phyloP scores from a whole-genome alignment of 2,888 invertebrate genomes.

The Caradrina kadenii region DNA sequence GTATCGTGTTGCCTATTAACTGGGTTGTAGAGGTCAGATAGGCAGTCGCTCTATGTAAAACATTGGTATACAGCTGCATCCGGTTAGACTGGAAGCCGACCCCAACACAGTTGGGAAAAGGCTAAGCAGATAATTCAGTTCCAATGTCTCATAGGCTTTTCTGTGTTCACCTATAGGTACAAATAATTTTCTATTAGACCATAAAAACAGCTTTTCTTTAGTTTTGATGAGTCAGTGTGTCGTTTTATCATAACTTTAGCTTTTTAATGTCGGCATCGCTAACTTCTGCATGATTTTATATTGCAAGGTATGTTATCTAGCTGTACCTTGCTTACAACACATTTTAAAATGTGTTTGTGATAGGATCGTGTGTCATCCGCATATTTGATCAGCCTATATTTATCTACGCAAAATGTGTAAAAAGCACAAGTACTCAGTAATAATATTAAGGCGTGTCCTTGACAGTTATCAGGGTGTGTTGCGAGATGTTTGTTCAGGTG shows the following conservation, averaged over 20 bases:
- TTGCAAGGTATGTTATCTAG: background rate
- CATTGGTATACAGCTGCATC: too few species aligned
- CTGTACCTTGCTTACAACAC: background rate
- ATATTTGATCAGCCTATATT: slow-evolving; percentile 16
- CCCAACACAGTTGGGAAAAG: too few species aligned
- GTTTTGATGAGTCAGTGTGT: background rate
- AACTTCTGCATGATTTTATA: slow-evolving; percentile 9
- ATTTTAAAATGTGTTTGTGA: slow-evolving; percentile 15
- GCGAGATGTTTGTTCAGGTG: slow-evolving; percentile 62
- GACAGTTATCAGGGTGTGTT: slow-evolving; percentile 60
- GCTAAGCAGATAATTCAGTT: too few species aligned
- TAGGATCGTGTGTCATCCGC: slow-evolving; percentile 7
- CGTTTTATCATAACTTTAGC: background rate
- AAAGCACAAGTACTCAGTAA: slow-evolving; percentile 31
- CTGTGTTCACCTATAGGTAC: background rate
- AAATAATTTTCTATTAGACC: background rate
- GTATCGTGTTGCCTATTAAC: too few species aligned
- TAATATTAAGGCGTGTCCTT: slow-evolving; percentile 53
- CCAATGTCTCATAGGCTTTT: background rate
- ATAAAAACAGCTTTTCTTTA: background rate
- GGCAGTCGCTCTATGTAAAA: too few species aligned
- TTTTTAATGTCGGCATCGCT: background rate
- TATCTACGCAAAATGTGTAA: slow-evolving; percentile 19
- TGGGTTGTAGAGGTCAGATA: too few species aligned
- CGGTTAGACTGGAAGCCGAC: too few species aligned